phyloP scores from a whole-genome alignment of 1,140 invertebrate genomes.

The Fopius arisanus region DNA sequence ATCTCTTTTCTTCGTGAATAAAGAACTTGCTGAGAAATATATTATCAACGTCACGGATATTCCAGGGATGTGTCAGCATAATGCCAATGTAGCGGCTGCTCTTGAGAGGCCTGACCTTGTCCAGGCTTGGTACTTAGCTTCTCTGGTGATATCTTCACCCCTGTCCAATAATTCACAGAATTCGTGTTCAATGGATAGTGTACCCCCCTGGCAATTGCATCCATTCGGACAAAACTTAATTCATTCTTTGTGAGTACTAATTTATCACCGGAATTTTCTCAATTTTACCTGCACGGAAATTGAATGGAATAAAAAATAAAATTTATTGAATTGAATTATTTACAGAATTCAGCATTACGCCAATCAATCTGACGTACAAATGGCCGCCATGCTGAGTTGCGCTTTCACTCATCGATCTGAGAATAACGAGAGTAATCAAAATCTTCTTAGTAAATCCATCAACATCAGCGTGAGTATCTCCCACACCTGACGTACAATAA shows the following conservation, averaged over 20 bases:
- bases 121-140: slow-evolving; percentile 85
- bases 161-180: slow-evolving; percentile 47
- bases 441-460: slow-evolving; percentile 60
- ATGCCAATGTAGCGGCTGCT: slow-evolving; percentile 77
- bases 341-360: slow-evolving; percentile 81
- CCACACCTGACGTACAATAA: slow-evolving; percentile 14
- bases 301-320: too few species aligned
- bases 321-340: slow-evolving; percentile 11
- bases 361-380: slow-evolving; percentile 86
- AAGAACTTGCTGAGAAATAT: slow-evolving; percentile 84
- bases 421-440: slow-evolving; percentile 48
- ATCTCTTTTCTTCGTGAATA: slow-evolving; percentile 79
- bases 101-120: slow-evolving; percentile 82
- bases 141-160: slow-evolving; percentile 70
- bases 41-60: slow-evolving; percentile 70
- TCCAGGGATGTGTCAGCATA: slow-evolving; percentile 78
- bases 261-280: background rate
- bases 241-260: slow-evolving; percentile 78
- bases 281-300: too few species aligned
- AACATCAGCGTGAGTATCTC: slow-evolving; percentile 65
- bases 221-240: slow-evolving; percentile 87
- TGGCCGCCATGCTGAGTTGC: slow-evolving; percentile 91
- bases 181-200: slow-evolving; percentile 66
- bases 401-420: slow-evolving; percentile 74
- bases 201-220: slow-evolving; percentile 78